Evolutionary conservation across 2,888 invertebrate genomes (phyloP), one percentile per base, ranked within the genome.

Genomic region (Pollenia angustigena): DNA sequence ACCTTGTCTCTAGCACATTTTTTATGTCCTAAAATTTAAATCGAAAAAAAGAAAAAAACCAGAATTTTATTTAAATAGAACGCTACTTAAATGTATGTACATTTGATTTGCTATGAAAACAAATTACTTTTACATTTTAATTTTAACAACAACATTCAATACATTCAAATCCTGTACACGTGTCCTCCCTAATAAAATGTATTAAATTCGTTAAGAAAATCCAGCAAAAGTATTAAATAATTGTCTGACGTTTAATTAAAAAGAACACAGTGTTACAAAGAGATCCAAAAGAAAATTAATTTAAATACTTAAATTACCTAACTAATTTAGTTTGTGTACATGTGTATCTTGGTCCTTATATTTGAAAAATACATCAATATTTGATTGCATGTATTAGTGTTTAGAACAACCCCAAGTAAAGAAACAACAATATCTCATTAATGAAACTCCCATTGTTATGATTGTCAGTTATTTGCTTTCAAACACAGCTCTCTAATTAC

Each of bases 191-290:
- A 6, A 32, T 32, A 32, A 32, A 32, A 32, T 32, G 32, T 32
- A 32, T 32, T 32, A 32, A 2, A 32, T 32, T 32, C 32, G 32
- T 32, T 32, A 32, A 2, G 1, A 4, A n/a, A n/a, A n/a, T n/a
- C n/a, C n/a, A n/a, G n/a, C n/a, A n/a, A n/a, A n/a, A 68, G 50
- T 12, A 10, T 54, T 1, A 11, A 56, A 56, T 52, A 32, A 32
- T 32, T 32, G 32, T 52, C 14, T n/a, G 11, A 69, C 16, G 50
- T 79, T 79, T 79, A 60, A 79, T 79, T 79, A 69, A 69, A 79
- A 69, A 48, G 12, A 46, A 48, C 44, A 60, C 18, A 40, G 50
- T 12, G 40, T 18, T 40, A 48, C 58, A 66, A 44, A 40, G 16
- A 78, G 56, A 76, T 79, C 16, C 54, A 68, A 79, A 58, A 40